Conservation (phyloP, 30 jellyfish, hydroid and myxozoan genomes). For the Cassiopea xamachana region DNA sequence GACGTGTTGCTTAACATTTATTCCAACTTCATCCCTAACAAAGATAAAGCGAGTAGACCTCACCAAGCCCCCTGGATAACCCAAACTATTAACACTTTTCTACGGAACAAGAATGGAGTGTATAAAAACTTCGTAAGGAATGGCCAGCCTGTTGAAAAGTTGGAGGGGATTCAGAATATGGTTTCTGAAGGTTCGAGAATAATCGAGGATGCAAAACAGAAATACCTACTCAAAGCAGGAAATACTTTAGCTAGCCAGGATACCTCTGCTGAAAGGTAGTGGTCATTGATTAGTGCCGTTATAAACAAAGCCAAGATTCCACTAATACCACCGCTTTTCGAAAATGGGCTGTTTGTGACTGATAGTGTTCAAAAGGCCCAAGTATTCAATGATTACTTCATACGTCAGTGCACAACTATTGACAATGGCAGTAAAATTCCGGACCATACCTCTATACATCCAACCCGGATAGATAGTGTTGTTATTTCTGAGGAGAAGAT, state of each 20-base stretch:
- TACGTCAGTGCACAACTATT: constrained; percentile 56
- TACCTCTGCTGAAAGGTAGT: constrained; percentile 48
- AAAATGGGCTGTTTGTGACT: constrained; percentile 25
- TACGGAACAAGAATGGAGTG: constrained; percentile 61
- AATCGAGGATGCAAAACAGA: constrained; percentile 55
- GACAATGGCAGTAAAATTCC: constrained; percentile 49
- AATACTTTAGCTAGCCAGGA: constrained; percentile 47
- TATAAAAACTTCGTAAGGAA: constrained; percentile 46
- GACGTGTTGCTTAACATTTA: constrained; percentile 18
- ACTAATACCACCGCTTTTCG: constrained; percentile 43
- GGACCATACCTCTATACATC: not conserved
- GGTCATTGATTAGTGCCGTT: constrained; percentile 44
- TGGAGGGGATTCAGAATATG: constrained; percentile 29
- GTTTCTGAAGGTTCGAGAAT: constrained; percentile 39
- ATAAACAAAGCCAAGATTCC: constrained; percentile 47
- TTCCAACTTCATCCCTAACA: constrained; percentile 25
- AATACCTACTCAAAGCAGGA: constrained; percentile 54
- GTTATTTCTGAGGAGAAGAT: constrained; percentile 44
- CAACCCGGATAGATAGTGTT: constrained; percentile 4
- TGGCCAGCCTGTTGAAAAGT: constrained; percentile 48
- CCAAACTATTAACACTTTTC: constrained; percentile 26
- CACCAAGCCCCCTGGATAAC: constrained; percentile 72
- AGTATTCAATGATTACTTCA: constrained; percentile 48
- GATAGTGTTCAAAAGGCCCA: constrained; percentile 59
- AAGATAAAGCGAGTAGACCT: constrained; percentile 41